These are phyloP conservation scores for Rotaria sp. DNA, from an alignment of 2,888 invertebrate species.

Conservation along the genomic window DNA sequence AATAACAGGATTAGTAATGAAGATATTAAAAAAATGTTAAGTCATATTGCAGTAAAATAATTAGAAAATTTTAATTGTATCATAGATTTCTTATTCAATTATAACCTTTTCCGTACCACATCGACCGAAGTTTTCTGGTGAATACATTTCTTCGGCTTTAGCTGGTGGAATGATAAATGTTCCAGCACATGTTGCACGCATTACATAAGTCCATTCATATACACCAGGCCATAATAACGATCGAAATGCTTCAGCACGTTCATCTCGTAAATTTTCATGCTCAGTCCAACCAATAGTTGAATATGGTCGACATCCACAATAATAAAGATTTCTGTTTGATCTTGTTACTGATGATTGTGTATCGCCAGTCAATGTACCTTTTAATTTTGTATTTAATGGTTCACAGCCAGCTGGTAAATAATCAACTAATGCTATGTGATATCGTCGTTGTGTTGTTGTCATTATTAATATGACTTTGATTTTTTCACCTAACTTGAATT, in stretches of 20 bases:
- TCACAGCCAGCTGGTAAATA: conserved; percentile 28
- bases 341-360: conserved; percentile 12
- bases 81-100: neutral
- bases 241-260: conserved; percentile 20
- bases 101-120: neutral
- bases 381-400: conserved; percentile 19
- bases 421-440: too few relatives aligned
- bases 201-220: neutral
- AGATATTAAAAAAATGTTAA: neutral
- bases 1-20: neutral
- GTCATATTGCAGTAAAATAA: neutral
- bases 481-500: too few relatives aligned
- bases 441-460: too few relatives aligned
- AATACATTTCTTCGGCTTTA: conserved; percentile 11
- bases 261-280: conserved; percentile 20
- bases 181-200: conserved; percentile 17
- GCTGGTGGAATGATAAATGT: conserved; percentile 1
- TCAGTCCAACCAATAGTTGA: neutral
- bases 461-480: too few relatives aligned
- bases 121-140: conserved; percentile 6
- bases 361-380: neutral
- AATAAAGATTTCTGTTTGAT: neutral
- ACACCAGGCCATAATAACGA: conserved; percentile 7
- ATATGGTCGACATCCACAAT: neutral
- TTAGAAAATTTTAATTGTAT: neutral